Percentiles rank a stretch among this genome's conserved stretches.
Conservation (phyloP, 1,140 invertebrate species). For the Dermatophagoides farinae region DNA sequence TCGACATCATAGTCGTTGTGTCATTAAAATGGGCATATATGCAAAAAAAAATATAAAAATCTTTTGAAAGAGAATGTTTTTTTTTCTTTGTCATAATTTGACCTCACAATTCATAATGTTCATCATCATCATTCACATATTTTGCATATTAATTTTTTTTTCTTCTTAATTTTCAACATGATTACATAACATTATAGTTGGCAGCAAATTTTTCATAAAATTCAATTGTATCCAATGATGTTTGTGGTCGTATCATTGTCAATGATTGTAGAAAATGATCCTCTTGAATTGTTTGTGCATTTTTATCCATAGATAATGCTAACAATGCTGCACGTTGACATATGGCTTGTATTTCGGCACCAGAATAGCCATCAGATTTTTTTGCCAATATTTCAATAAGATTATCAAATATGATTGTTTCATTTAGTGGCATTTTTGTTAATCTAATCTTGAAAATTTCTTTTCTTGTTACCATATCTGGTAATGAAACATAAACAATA, state of each 20-base stretch:
- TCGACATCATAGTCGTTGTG: too few species aligned
- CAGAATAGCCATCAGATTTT: slow-evolving; percentile 53
- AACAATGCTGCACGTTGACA: slow-evolving; percentile 64
- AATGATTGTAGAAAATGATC: slow-evolving; percentile 48
- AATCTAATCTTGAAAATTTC: slow-evolving; percentile 40
- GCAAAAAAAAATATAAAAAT: too few species aligned
- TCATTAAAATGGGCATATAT: too few species aligned
- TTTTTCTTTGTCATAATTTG: too few species aligned
- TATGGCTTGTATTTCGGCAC: slow-evolving; percentile 60
- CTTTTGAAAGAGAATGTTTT: too few species aligned
- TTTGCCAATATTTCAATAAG: slow-evolving; percentile 31
- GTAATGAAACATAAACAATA: slow-evolving; percentile 67
- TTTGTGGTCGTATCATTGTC: slow-evolving; percentile 43
- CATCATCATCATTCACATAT: background rate
- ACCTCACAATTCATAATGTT: background rate
- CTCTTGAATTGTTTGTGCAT: slow-evolving; percentile 31
- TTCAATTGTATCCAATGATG: slow-evolving; percentile 38
- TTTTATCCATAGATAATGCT: slow-evolving; percentile 48
- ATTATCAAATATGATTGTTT: slow-evolving; percentile 32
- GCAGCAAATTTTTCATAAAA: slow-evolving; percentile 40
- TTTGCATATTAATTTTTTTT: background rate
- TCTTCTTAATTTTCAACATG: too few species aligned
- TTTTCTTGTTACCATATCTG: slow-evolving; percentile 42
- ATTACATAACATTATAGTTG: background rate
- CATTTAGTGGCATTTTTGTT: slow-evolving; percentile 39